A percentile compares a stretch with the other conserved stretches of the same genome.
These are phyloP conservation scores for Heliothis virescens DNA, from an alignment of 1,140 invertebrate genomes.

Conservation along the genomic window DNA sequence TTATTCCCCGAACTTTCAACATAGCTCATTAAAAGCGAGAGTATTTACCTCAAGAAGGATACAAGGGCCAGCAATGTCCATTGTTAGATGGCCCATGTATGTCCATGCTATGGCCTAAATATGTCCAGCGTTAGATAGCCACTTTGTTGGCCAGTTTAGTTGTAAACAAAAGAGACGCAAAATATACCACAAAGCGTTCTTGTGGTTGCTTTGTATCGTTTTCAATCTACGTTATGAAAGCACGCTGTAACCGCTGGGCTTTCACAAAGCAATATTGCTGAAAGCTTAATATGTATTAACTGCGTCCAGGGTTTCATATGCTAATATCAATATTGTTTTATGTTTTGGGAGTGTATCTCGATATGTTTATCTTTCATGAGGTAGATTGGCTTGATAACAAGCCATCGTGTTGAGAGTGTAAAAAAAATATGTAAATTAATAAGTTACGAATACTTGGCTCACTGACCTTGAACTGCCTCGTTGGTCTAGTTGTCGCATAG, in stretches of 20 bases:
- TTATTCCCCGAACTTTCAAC: background rate
- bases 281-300: slow-evolving; percentile 76
- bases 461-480: no score
- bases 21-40: slow-evolving; percentile 11
- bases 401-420: background rate
- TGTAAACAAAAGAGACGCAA: slow-evolving; percentile 67
- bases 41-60: slow-evolving; percentile 1
- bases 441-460: no score
- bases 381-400: background rate
- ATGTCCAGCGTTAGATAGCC: no score
- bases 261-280: slow-evolving; percentile 77
- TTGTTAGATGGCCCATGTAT: slow-evolving; percentile 38
- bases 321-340: slow-evolving; percentile 49
- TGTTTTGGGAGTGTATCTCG: slow-evolving; percentile 32
- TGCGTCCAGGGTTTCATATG: slow-evolving; percentile 45
- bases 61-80: background rate
- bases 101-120: slow-evolving; percentile 1
- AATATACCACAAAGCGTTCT: slow-evolving; percentile 78
- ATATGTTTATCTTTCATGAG: slow-evolving; percentile 18
- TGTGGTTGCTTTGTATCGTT: slow-evolving; percentile 80
- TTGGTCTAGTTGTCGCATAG: no score
- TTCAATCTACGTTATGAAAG: slow-evolving; percentile 80
- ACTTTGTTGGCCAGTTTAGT: slow-evolving; percentile 56
- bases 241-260: slow-evolving; percentile 67
- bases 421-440: background rate